Conservation (phyloP, 2,113 vertebrate species). For the Pan troglodytes region NHGRI_mPanTro3-v2.1_pri NC_086015.1:51003001-51003500, state of each 20-base stretch:
- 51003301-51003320: not conserved
- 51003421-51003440: not conserved
- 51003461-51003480: not conserved
- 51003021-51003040: not conserved
- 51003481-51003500: not conserved
- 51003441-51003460: not conserved
- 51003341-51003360: not conserved
- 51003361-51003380: not conserved
- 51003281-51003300: not conserved
- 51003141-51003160: conserved; percentile 98
- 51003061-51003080: not conserved
- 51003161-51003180: conserved; percentile 94
- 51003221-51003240: conserved; percentile 98
- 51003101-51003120: not conserved
- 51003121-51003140: conserved; percentile 83
- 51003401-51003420: no score
- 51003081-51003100: accelerated
- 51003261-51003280: not conserved
- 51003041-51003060: not conserved
- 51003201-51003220: conserved; percentile 92
- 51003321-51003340: not conserved
- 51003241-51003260: conserved; percentile 33
- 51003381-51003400: not conserved
- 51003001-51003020: not conserved
- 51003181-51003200: conserved; percentile 94